Evolutionary conservation across 2,888 invertebrate species (phyloP).

Genomic region (Leucophenga montana): DNA sequence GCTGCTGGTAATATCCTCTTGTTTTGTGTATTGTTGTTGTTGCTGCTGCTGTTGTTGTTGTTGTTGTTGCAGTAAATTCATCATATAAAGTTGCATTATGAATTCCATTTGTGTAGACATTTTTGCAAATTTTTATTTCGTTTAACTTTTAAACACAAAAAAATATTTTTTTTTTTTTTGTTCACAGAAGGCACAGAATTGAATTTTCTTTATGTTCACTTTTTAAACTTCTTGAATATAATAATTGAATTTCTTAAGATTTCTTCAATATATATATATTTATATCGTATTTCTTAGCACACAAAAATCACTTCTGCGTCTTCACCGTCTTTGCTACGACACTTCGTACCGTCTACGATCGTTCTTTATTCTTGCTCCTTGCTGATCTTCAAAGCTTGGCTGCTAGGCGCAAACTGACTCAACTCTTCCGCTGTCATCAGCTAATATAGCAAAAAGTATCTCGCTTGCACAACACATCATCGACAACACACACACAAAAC

Average conservation of each 20-base stretch:
- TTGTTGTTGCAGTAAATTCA: constrained; percentile 70
- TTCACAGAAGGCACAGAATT: constrained; percentile 40
- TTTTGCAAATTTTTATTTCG: constrained; percentile 37
- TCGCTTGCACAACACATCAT: constrained; percentile 35
- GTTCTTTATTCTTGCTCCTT: background rate
- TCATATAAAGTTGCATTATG: constrained; percentile 71
- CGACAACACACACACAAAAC: background rate
- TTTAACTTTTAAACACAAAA: constrained; percentile 30
- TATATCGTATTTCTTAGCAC: constrained; percentile 20
- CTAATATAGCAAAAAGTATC: constrained; percentile 63
- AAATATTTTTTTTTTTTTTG: constrained; percentile 25
- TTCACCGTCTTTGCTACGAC: no score
- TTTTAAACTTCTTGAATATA: no score
- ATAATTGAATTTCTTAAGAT: constrained; percentile 29
- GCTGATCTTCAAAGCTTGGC: constrained; percentile 68
- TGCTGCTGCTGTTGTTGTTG: constrained; percentile 63
- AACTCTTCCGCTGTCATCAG: constrained; percentile 63
- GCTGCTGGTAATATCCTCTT: constrained; percentile 37
- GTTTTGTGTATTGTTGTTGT: constrained; percentile 44
- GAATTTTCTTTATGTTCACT: constrained; percentile 24
- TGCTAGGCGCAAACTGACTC: constrained; percentile 70
- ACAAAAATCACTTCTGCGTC: constrained; percentile 41
- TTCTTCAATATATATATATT: background rate
- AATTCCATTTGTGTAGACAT: constrained; percentile 72
- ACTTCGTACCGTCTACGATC: constrained; percentile 10